Evolutionary conservation across 2,113 vertebrate genomes (phyloP).

Genomic region (Abramis brama): DNA sequence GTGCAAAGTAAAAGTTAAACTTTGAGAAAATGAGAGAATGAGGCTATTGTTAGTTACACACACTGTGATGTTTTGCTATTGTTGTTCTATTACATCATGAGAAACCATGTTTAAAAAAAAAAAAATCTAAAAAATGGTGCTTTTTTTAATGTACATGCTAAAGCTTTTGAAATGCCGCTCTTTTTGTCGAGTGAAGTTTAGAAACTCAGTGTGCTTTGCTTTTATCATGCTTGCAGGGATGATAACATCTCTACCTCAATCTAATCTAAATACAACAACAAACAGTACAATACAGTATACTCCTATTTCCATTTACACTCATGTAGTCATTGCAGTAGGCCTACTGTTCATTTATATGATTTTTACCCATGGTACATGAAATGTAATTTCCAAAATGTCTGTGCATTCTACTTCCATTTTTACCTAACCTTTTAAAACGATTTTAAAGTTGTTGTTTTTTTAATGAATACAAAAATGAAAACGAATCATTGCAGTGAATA

Average conservation of each 20-base stretch:
- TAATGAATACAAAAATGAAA: background rate
- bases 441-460: background rate
- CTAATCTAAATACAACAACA: background rate
- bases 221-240: background rate
- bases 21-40: background rate
- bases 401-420: background rate
- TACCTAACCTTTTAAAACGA: background rate
- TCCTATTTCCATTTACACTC: background rate
- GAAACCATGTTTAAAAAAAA: background rate
- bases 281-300: background rate
- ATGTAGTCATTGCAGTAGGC: background rate
- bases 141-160: background rate
- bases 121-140: background rate
- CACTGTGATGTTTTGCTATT: background rate
- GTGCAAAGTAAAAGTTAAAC: background rate
- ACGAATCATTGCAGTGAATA: background rate
- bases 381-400: background rate
- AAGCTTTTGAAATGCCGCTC: no score
- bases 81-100: background rate
- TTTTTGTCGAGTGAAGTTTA: background rate
- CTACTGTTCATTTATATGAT: background rate
- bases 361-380: background rate
- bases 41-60: background rate
- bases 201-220: background rate
- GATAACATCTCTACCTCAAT: conserved; percentile 9